Percentiles rank a stretch among this genome's conserved stretches.
phyloP scores from a whole-genome alignment of 2,113 vertebrate species.

The Equus quagga region DNA sequence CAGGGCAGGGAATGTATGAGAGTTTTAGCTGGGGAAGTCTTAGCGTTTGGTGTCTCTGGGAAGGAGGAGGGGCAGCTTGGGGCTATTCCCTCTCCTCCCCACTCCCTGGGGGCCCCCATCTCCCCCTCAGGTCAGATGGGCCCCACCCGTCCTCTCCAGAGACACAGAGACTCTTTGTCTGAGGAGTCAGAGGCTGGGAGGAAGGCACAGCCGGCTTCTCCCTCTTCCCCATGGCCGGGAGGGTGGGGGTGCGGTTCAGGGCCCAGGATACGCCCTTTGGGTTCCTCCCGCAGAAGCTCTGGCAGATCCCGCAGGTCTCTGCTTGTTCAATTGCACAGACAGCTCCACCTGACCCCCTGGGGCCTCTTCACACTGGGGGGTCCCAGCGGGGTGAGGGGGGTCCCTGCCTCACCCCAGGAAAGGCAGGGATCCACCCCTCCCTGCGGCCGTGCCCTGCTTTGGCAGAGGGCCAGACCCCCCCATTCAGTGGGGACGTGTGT shows the following conservation, averaged over 20 bases:
- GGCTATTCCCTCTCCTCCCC: neutral
- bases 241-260: neutral
- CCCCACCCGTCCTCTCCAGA: constrained; percentile 13
- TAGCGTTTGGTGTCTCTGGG: neutral
- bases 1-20: neutral
- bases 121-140: neutral
- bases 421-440: neutral
- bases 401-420: neutral
- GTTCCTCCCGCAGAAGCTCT: neutral
- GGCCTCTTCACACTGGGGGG: neutral
- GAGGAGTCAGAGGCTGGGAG: constrained; percentile 24
- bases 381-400: too few relatives aligned
- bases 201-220: neutral
- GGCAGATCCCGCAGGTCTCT: neutral
- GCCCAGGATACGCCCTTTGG: neutral
- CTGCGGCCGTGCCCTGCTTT: neutral
- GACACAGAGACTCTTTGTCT: constrained; percentile 76
- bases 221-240: neutral
- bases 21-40: neutral
- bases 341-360: neutral
- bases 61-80: neutral
- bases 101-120: neutral
- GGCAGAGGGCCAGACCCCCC: neutral
- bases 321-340: neutral
- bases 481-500: neutral